phyloP scores from a whole-genome alignment of 2,113 vertebrate genomes.

The Cottus gobio region DNA sequence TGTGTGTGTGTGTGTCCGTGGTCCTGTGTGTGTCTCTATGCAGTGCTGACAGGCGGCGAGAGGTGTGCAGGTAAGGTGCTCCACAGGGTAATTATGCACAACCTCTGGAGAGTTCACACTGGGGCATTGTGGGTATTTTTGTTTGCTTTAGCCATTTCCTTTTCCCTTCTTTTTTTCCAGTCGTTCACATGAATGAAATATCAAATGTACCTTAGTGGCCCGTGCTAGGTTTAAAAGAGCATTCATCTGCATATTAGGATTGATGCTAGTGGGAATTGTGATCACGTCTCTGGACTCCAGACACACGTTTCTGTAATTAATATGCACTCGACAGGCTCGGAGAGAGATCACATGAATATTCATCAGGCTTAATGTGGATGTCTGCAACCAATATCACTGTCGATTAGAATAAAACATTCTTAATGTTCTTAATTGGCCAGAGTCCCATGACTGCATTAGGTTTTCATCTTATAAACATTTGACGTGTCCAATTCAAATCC shows the following conservation, averaged over 20 bases:
- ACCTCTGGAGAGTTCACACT: constrained; percentile 77
- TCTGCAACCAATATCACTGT: constrained; percentile 76
- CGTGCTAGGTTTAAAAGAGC: constrained; percentile 67
- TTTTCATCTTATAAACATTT: constrained; percentile 75
- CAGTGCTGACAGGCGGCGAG: constrained; percentile 70
- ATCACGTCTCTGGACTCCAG: constrained; percentile 75
- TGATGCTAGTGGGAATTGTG: constrained; percentile 76
- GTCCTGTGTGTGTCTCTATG: constrained; percentile 41
- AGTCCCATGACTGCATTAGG: constrained; percentile 72
- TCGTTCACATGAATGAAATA: constrained; percentile 83
- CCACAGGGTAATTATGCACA: constrained; percentile 81
- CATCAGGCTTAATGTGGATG: constrained; percentile 77
- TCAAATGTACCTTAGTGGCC: constrained; percentile 79
- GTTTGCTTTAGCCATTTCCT: constrained; percentile 74
- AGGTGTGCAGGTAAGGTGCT: constrained; percentile 77
- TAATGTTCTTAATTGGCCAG: constrained; percentile 80
- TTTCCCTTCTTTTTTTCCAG: constrained; percentile 55
- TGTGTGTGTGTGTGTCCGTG: constrained; percentile 24
- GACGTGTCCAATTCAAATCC: constrained; percentile 63
- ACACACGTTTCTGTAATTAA: constrained; percentile 75
- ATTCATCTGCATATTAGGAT: constrained; percentile 82
- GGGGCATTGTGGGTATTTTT: constrained; percentile 79
- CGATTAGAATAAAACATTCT: constrained; percentile 78
- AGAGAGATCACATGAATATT: constrained; percentile 79
- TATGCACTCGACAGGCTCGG: constrained; percentile 73